Percentiles rank a stretch among this genome's conserved stretches.
Conservation (phyloP, 2,113 vertebrate species). For the Scomber scombrus region DNA sequence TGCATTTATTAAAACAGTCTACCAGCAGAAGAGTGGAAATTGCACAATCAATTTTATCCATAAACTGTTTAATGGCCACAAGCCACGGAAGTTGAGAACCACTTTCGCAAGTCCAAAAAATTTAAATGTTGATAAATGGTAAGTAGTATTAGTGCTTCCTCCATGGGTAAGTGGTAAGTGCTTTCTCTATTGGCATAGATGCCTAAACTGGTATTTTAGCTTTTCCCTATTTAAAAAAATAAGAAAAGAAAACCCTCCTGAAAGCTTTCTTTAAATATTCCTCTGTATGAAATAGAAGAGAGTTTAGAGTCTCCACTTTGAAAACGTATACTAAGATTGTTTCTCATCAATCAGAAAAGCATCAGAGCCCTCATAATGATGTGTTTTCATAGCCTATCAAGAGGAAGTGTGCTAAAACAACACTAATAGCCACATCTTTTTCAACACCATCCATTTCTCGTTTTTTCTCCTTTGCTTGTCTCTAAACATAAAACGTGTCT, state of each 20-base stretch:
- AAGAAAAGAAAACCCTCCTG: too few species aligned
- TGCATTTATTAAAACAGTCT: slow-evolving; percentile 41
- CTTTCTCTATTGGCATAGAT: background rate
- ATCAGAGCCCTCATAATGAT: background rate
- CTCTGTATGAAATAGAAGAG: too few species aligned
- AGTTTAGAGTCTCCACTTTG: background rate
- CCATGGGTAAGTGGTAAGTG: background rate
- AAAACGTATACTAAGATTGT: background rate
- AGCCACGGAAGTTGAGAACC: background rate
- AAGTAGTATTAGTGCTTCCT: background rate
- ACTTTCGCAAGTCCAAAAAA: background rate
- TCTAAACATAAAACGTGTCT: slow-evolving; percentile 44
- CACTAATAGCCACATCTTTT: slow-evolving; percentile 7
- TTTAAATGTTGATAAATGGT: background rate
- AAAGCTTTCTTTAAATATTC: too few species aligned
- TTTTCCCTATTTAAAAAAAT: background rate
- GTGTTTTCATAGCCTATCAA: background rate
- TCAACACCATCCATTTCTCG: slow-evolving; percentile 28
- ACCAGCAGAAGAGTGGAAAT: slow-evolving; percentile 36
- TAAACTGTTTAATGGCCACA: slow-evolving; percentile 9
- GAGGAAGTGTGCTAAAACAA: slow-evolving; percentile 16
- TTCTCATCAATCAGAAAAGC: slow-evolving; percentile 1
- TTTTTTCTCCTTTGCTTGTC: slow-evolving; percentile 20
- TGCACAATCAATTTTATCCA: slow-evolving; percentile 39
- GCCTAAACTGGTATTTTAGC: slow-evolving; percentile 9